Evolutionary conservation across 1,140 invertebrate species (phyloP), one percentile per base, ranked within the genome.

Genomic region (Bombus turneri): DNA sequence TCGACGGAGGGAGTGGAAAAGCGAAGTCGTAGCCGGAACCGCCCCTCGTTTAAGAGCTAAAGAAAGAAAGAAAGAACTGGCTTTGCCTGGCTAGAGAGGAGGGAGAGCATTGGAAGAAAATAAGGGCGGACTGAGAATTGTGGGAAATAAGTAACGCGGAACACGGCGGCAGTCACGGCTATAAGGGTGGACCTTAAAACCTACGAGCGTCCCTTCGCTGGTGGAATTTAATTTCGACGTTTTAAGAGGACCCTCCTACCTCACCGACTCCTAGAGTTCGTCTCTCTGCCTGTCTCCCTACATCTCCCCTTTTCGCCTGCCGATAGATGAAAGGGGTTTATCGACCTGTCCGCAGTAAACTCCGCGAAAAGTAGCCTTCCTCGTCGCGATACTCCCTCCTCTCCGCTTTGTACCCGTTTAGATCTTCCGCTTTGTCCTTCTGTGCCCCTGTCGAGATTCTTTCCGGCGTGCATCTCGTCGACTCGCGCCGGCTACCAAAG

Each of bases 151-250:
- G 91, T 93, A 92, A 86, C 88, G 87, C 90, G 85, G 78, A 73
- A 87, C 88, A 86, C 76, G 86, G 68, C 77, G 53, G 78, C 66
- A 43, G 59, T 43, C 43, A 78, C 25, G 75, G 31, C 75, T 78
- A 69, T 71, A 88, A 90, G 89, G 92, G 91, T 91, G 88, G 88
- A 88, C 90, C 89, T 93, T 92, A 91, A 89, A 90, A 91, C 87
- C 86, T 85, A 22, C 77, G 83, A 74, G 31, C 82, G 82, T 85
- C 71, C 78, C 81, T 82, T 85, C 83, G 86, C 78, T 83, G 85
- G 71, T 89, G 93, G 92, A 93, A 93, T 93, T 93, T 93, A 93
- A 93, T 93, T 93, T 93, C 90, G 89, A 91, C 92, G 88, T 93
- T 93, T 93, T 93, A 92, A 93, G 90, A 92, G 91, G 83, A 82